phyloP scores from a whole-genome alignment of 2,113 vertebrate genomes.

The Microtus oregoni region DNA sequence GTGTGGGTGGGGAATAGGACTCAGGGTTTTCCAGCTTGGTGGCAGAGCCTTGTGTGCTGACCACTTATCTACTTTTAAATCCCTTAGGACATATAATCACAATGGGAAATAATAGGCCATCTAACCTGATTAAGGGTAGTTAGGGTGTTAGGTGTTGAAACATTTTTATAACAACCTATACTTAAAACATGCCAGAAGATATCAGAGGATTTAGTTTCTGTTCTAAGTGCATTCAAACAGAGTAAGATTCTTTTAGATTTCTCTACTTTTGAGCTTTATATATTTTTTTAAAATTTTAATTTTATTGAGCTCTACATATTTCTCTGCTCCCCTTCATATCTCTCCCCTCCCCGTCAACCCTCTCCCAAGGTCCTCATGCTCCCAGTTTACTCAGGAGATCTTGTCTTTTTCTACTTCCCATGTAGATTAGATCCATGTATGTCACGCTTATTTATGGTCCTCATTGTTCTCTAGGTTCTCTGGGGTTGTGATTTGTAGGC shows the following conservation, averaged over 20 bases:
- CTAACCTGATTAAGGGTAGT: constrained; percentile 67
- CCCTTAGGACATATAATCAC: not conserved
- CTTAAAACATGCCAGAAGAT: constrained; percentile 60
- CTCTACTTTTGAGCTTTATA: constrained; percentile 34
- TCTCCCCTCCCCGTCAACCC: no score
- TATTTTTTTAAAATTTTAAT: no score
- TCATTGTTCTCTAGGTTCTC: no score
- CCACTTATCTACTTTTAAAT: not conserved
- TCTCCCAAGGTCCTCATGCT: no score
- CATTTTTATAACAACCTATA: constrained; percentile 58
- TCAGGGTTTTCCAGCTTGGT: not conserved
- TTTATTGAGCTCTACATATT: no score
- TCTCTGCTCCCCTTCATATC: no score
- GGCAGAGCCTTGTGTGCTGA: not conserved
- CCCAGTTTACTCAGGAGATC: no score
- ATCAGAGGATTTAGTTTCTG: constrained; percentile 60
- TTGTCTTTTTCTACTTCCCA: no score
- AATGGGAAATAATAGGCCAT: constrained; percentile 44
- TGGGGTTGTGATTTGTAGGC: no score
- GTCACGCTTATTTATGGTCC: no score
- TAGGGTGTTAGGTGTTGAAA: constrained; percentile 64
- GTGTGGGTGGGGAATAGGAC: not conserved
- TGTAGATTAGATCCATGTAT: no score
- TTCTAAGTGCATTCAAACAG: constrained; percentile 48
- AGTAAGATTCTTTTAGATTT: constrained; percentile 26